A percentile compares a stretch with the other conserved stretches of the same genome.
Evolutionary conservation across 2,888 invertebrate genomes (phyloP).

Genomic region (Drosophila emarginata): DNA sequence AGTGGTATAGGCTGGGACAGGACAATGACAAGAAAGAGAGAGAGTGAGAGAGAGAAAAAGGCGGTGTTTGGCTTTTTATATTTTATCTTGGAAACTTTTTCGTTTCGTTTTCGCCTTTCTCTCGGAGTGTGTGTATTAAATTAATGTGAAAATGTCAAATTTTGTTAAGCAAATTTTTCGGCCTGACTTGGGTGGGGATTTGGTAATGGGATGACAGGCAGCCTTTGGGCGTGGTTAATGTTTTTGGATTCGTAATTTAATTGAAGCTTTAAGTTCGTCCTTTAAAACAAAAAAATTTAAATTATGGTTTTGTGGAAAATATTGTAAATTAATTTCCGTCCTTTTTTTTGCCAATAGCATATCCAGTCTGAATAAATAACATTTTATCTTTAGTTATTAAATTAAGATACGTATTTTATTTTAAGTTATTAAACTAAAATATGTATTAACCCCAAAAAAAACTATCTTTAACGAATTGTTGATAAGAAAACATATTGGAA

Average conservation of each 20-base stretch:
- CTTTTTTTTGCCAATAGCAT: too few relatives aligned
- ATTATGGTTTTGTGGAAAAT: neutral
- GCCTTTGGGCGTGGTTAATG: neutral
- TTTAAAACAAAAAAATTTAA: neutral
- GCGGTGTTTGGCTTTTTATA: neutral
- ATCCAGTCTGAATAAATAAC: too few relatives aligned
- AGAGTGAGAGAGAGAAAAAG: neutral
- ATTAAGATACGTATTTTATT: too few relatives aligned
- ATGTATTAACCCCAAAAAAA: too few relatives aligned
- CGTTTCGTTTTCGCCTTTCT: constrained; percentile 1
- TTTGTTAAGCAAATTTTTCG: constrained; percentile 38
- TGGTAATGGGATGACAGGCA: constrained; percentile 19
- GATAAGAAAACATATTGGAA: too few relatives aligned
- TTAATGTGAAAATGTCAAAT: constrained; percentile 70
- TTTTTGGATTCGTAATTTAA: neutral
- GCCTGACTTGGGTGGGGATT: neutral
- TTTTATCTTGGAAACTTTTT: constrained; percentile 7
- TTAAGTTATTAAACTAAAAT: too few relatives aligned
- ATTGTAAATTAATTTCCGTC: too few relatives aligned
- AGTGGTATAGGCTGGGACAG: constrained; percentile 17
- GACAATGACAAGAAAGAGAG: constrained; percentile 3
- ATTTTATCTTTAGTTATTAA: too few relatives aligned
- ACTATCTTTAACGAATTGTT: too few relatives aligned
- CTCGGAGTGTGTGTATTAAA: constrained; percentile 50
- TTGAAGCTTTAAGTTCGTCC: neutral